These are phyloP conservation scores for Anguilla rostrata DNA, from an alignment of 2,113 vertebrate species.

Conservation along the genomic window DNA sequence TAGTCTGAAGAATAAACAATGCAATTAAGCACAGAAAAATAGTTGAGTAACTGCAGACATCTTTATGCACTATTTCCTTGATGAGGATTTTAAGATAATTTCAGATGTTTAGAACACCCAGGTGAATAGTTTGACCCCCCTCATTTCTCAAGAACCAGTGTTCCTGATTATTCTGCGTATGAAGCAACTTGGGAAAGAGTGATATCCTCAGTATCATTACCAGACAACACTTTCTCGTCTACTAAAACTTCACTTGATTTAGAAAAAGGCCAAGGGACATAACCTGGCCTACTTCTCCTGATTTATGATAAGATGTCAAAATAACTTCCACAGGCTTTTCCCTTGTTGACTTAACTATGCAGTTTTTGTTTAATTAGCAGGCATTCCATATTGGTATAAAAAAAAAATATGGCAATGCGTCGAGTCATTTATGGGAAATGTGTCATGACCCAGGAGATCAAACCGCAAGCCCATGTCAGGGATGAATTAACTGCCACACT, in stretches of 20 bases:
- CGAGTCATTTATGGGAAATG: constrained; percentile 25
- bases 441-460: constrained; percentile 42
- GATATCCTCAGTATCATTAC: constrained; percentile 37
- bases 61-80: constrained; percentile 25
- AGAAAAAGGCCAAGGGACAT: constrained; percentile 41
- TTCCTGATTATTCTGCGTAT: constrained; percentile 26
- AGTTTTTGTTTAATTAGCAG: constrained; percentile 46
- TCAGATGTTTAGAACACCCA: constrained; percentile 31
- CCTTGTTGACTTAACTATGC: constrained; percentile 39
- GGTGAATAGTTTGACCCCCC: constrained; percentile 15
- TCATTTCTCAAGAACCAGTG: constrained; percentile 10
- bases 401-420: not conserved
- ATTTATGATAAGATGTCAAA: constrained; percentile 53
- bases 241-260: constrained; percentile 45
- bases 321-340: constrained; percentile 44
- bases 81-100: constrained; percentile 12
- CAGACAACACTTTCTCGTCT: constrained; percentile 44
- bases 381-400: constrained; percentile 31
- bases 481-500: constrained; percentile 36
- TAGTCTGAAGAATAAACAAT: constrained; percentile 14
- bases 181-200: constrained; percentile 39
- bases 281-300: constrained; percentile 51
- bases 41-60: not conserved
- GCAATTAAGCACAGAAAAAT: constrained; percentile 3
- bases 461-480: constrained; percentile 28